Evolutionary conservation across 2,888 invertebrate genomes (phyloP), one percentile per base, ranked within the genome.

Genomic region (Serrognathus titanus): DNA sequence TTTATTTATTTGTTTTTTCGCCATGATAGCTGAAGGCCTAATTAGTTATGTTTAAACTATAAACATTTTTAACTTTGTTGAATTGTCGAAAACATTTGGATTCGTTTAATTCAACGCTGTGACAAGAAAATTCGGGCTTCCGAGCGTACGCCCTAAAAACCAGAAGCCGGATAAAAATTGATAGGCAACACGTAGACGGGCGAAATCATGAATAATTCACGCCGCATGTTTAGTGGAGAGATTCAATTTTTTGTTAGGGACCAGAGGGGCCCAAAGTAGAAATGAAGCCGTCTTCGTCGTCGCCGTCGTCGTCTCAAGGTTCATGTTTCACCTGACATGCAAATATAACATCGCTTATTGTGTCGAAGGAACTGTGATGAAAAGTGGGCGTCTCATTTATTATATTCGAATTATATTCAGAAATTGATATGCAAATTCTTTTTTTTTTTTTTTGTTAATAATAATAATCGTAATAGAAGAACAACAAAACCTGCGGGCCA

Each of bases 151-250:
- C 24, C 58, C 58, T 47, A 46, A 62, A 60, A 59, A 59, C 58
- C 60, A 64, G 57, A 59, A 62, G 59, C 60, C 58, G 61, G 60
- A 60, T 60, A 53, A 53, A 62, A 60, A 59, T 59, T 59, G 61
- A 62, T 62, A 61, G 61, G 60, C 51, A 58, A 58, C 62, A 58
- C 63, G 62, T 58, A 63, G 58, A 58, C 63, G 58, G 58, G 57
- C 56, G 59, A 57, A 61, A 53, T 65, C 57, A 68, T 68, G 65
- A 67, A 68, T 68, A 60, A 68, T 68, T 67, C 67, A 67, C 41
- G 35, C 24, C 51, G 58, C 58, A 58, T 59, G 55, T 61, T 58
- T 63, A 57, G 60, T 58, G 53, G 57, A 53, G 61, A 65, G 63
- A 67, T 66, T 60, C 61, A 65, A 64, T 66, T 67, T 67, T 67